These are phyloP conservation scores for Sapajus apella DNA, from an alignment of 2,113 vertebrate species.

Conservation along the genomic window DNA sequence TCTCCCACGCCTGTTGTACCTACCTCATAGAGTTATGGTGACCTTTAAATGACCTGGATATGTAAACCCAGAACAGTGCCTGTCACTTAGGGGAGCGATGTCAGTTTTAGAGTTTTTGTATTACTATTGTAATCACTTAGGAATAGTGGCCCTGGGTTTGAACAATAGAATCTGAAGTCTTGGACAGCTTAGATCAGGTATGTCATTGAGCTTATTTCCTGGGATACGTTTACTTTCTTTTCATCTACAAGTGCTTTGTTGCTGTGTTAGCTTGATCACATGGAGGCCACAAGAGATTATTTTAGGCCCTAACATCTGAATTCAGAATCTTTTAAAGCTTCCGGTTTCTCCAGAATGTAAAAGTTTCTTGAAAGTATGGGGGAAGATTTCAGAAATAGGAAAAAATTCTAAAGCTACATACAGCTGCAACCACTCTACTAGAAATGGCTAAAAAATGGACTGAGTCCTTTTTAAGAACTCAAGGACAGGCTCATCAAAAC, in stretches of 20 bases:
- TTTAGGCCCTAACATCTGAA: neutral
- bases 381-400: neutral
- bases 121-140: neutral
- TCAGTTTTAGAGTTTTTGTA: neutral
- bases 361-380: neutral
- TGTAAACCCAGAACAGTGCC: too few relatives aligned
- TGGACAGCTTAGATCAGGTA: neutral
- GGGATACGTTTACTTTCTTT: neutral
- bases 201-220: neutral
- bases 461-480: neutral
- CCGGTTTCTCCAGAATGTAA: neutral
- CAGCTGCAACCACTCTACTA: neutral
- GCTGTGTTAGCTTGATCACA: neutral
- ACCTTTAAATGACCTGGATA: neutral
- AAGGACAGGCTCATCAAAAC: neutral
- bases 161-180: neutral
- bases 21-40: neutral
- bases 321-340: neutral
- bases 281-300: neutral
- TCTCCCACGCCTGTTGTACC: neutral
- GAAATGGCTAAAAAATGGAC: neutral
- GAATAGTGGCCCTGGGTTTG: neutral
- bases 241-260: neutral
- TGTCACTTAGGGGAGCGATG: fast-evolving
- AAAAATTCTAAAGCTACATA: neutral